Percentiles rank a stretch among this genome's conserved stretches.
Evolutionary conservation across 2,888 invertebrate genomes (phyloP).

Genomic region (Halocaridina rubra): DNA sequence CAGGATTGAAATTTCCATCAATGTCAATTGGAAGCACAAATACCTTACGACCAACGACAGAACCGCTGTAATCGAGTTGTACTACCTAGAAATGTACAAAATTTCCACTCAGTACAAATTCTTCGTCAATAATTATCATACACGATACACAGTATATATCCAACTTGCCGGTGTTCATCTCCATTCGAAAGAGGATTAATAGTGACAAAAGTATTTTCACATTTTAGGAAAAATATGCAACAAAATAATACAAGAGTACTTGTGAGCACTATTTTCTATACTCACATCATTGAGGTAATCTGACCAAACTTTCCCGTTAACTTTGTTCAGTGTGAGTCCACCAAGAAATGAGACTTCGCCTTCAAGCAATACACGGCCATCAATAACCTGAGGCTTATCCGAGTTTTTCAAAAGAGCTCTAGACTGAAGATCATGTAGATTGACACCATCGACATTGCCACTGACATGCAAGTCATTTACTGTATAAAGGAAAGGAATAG

Average conservation of each 20-base stretch:
- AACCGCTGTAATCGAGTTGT: background rate
- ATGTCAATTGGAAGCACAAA: background rate
- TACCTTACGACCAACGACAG: conserved; percentile 15
- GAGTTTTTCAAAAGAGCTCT: conserved; percentile 12
- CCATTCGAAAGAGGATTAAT: too few species aligned
- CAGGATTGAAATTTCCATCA: conserved; percentile 5
- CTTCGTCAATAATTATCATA: too few species aligned
- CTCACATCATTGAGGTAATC: background rate
- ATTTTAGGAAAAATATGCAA: too few species aligned
- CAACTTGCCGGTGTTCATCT: too few species aligned
- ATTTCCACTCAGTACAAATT: too few species aligned
- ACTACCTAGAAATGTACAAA: conserved; percentile 20
- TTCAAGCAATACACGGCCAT: background rate
- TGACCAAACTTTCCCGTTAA: conserved; percentile 1
- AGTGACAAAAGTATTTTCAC: too few species aligned
- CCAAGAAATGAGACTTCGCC: background rate
- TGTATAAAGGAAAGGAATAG: too few species aligned
- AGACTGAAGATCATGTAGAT: conserved; percentile 1
- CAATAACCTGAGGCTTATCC: background rate
- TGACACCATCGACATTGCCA: conserved; percentile 21
- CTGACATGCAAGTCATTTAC: background rate
- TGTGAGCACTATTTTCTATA: too few species aligned
- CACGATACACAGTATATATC: too few species aligned
- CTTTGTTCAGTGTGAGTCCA: background rate
- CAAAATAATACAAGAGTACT: too few species aligned